phyloP scores from a whole-genome alignment of 2,888 invertebrate genomes.

The Coleophora deauratella region DNA sequence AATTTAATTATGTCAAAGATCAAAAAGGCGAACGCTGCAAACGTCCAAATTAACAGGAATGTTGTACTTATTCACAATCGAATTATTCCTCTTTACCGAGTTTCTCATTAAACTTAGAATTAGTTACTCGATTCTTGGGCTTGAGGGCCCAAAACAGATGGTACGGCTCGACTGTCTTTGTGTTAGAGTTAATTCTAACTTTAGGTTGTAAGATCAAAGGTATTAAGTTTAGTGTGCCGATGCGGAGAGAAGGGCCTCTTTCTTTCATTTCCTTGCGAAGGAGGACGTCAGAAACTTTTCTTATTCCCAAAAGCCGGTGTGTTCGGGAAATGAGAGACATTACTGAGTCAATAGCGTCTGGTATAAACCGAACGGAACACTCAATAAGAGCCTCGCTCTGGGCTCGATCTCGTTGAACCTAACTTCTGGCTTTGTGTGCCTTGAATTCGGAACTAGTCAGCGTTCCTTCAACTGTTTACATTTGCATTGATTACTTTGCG shows the following conservation, averaged over 20 bases:
- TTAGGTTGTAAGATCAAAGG: conserved; percentile 63
- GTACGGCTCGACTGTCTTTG: conserved; percentile 47
- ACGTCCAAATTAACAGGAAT: conserved; percentile 35
- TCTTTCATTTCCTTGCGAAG: conserved; percentile 50
- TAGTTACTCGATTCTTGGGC: conserved; percentile 46
- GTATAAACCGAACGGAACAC: conserved; percentile 52
- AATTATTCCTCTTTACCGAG: conserved; percentile 52
- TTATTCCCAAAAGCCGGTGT: conserved; percentile 57
- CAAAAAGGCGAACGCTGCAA: conserved; percentile 32
- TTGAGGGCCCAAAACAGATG: conserved; percentile 51
- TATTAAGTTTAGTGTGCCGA: conserved; percentile 55
- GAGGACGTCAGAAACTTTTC: conserved; percentile 59
- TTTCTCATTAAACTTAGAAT: conserved; percentile 65
- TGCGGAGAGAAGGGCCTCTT: conserved; percentile 47
- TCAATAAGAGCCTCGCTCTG: conserved; percentile 56
- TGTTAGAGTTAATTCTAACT: conserved; percentile 61
- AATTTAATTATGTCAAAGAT: conserved; percentile 26
- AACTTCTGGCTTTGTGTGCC: conserved; percentile 46
- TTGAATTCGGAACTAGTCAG: conserved; percentile 37
- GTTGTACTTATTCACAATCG: conserved; percentile 48
- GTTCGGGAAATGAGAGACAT: conserved; percentile 68
- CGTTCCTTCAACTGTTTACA: conserved; percentile 14
- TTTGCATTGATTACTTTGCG: conserved; percentile 34
- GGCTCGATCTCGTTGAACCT: conserved; percentile 48
- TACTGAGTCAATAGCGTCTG: conserved; percentile 64